Percentiles rank a stretch among this genome's conserved stretches.
Conservation (phyloP, 2,888 invertebrate genomes). For the Carcina quercana region DNA sequence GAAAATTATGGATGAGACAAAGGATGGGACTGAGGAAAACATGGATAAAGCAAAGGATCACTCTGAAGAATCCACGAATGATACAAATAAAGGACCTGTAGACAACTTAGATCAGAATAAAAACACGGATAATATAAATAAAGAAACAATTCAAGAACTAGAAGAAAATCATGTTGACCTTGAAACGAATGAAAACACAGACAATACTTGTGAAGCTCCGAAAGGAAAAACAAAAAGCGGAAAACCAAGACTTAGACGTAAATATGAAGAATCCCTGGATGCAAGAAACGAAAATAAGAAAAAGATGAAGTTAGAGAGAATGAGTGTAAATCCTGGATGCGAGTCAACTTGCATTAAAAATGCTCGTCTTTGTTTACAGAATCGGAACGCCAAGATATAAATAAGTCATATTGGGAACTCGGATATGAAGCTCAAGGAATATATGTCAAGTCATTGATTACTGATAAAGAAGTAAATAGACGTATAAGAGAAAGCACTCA, state of each 20-base stretch:
- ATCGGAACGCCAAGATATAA: not conserved
- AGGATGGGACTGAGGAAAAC: too few species aligned
- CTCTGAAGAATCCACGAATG: too few species aligned
- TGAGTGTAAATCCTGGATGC: slow-evolving; percentile 1
- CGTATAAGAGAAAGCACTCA: not conserved
- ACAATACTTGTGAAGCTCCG: not conserved
- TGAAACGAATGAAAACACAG: not conserved
- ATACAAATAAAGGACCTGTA: too few species aligned
- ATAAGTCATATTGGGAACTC: not conserved
- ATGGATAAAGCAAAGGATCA: too few species aligned
- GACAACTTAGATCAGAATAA: too few species aligned
- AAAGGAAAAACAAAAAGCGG: not conserved
- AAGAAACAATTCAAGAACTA: too few species aligned
- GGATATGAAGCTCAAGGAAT: slow-evolving; percentile 3
- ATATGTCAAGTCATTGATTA: slow-evolving; percentile 1
- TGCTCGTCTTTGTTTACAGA: not conserved
- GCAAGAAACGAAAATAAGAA: not conserved
- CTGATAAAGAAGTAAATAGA: not conserved
- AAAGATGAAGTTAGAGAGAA: slow-evolving; percentile 1
- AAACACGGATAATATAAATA: too few species aligned
- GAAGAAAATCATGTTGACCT: too few species aligned
- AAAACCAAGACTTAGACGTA: slow-evolving; percentile 1
- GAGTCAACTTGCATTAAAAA: not conserved
- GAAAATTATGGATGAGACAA: too few species aligned
- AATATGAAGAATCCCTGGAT: slow-evolving; percentile 2